Conservation (phyloP, 2,113 vertebrate genomes). For the Misgurnus mizolepis region DNA sequence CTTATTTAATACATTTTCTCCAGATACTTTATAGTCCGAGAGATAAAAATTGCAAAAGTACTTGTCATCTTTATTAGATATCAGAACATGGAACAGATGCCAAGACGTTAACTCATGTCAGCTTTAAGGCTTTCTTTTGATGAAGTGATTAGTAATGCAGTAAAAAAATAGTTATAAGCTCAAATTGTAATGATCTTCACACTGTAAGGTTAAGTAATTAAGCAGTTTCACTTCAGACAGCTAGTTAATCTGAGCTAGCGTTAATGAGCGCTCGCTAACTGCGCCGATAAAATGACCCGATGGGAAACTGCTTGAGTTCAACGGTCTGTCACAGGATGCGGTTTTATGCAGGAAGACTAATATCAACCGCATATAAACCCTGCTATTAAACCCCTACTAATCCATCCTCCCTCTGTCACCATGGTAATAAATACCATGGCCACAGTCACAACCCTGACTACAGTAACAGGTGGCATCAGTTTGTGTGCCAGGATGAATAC, state of each 20-base stretch:
- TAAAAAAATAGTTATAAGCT: slow-evolving; percentile 26
- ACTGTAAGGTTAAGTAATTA: slow-evolving; percentile 35
- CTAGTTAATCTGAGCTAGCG: slow-evolving; percentile 22
- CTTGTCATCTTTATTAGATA: slow-evolving; percentile 39
- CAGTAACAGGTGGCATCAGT: slow-evolving; percentile 37
- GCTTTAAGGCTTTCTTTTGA: slow-evolving; percentile 29
- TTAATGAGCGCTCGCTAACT: background rate
- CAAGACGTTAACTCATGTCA: slow-evolving; percentile 32
- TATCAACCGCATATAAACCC: slow-evolving; percentile 48
- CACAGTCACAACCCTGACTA: slow-evolving; percentile 34
- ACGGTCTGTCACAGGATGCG: slow-evolving; percentile 27
- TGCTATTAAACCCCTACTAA: slow-evolving; percentile 45
- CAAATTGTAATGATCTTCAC: slow-evolving; percentile 30
- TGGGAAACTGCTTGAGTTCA: slow-evolving; percentile 8
- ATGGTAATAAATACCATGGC: slow-evolving; percentile 54
- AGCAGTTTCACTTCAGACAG: slow-evolving; percentile 16
- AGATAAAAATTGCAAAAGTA: slow-evolving; percentile 33
- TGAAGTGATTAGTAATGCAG: slow-evolving; percentile 36
- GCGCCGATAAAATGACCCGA: slow-evolving; percentile 19
- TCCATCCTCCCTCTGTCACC: slow-evolving; percentile 36
- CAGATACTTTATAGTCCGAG: slow-evolving; percentile 27
- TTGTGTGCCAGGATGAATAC: too few species aligned
- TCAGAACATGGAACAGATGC: slow-evolving; percentile 30
- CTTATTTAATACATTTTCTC: slow-evolving; percentile 45
- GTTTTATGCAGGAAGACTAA: slow-evolving; percentile 33